A percentile compares a stretch with the other conserved stretches of the same genome.
phyloP scores from a whole-genome alignment of 2,113 vertebrate species.

The Ploceus nigricollis region DNA sequence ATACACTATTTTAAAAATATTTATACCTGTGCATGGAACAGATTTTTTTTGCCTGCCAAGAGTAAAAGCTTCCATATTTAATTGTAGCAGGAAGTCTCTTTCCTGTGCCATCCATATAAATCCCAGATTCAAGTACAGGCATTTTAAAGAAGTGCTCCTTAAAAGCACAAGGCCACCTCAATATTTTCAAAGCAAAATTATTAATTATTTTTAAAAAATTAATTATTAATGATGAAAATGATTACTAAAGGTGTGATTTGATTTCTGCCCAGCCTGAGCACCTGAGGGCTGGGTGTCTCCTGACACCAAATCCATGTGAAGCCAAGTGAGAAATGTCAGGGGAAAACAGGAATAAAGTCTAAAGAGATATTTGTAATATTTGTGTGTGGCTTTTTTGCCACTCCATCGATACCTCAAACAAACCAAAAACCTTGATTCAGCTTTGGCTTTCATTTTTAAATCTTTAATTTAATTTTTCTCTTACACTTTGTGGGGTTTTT shows the following conservation, averaged over 20 bases:
- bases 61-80: neutral
- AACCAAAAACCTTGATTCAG: neutral
- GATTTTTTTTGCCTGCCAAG: neutral
- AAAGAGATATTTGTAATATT: neutral
- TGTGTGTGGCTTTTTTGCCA: neutral
- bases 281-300: neutral
- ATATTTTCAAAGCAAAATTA: neutral
- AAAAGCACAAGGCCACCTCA: neutral
- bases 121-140: neutral
- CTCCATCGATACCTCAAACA: neutral
- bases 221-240: too few relatives aligned
- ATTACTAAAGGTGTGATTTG: neutral
- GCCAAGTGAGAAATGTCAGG: neutral
- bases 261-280: neutral
- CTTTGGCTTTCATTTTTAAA: neutral
- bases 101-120: neutral
- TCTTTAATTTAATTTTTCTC: neutral
- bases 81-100: neutral
- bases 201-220: accelerated
- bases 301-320: neutral
- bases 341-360: neutral
- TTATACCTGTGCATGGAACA: neutral
- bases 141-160: neutral
- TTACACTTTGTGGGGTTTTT: neutral
- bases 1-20: neutral